Base-by-base conservation (phyloP, 64 coral and sea anemone genomes). In the Pachyseris speciosa region DNA sequence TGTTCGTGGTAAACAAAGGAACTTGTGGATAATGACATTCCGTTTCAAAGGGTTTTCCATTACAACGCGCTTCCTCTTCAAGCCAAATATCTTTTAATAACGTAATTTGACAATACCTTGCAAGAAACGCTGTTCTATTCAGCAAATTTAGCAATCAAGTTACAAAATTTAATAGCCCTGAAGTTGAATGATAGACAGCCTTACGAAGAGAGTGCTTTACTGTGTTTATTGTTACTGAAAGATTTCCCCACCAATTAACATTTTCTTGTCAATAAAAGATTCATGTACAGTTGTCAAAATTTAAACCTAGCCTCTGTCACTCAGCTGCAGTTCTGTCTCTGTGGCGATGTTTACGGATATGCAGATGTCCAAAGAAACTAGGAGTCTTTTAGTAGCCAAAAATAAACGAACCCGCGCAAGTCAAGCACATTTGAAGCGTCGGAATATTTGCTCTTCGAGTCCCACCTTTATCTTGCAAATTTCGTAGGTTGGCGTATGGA, bases 241-340 rank as follows among this genome's bases (percentile, higher is more conserved):
- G 77, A 81, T 81, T 81, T 81, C 50, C 20, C 52, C 69, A 7
- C 15, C 77, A 81, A 81, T 81, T 81, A 81, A 81, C 51, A 63
- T 63, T 81, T 81, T 80, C 75, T n/a, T 55, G 28, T 80, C 50
- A 51, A 80, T 80, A 22, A 59, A 80, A 63, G 34, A 61, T 63
- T 63, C 77, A 81, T 61, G 32, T 32, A n/a, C n/a, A 13, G 28
- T 61, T 81, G 75, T 79, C 75, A 55, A 79, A 79, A 34, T 57
- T 37, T 49, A 45, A 32, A 76, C 12, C 19, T 40, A 61, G 60
- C 19, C 22, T 38, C 34, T 63, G 52, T 63, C 36, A 37, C 55
- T 24, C 51, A 81, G 36, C 53, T 81, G 53, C 24, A 39, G 48
- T 60, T 38, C 20, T 55, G 19, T 25, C 29, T 61, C 36, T 59